Evolutionary conservation across 1,140 invertebrate genomes (phyloP).

Genomic region (Dinothrombium tinctorium): DNA sequence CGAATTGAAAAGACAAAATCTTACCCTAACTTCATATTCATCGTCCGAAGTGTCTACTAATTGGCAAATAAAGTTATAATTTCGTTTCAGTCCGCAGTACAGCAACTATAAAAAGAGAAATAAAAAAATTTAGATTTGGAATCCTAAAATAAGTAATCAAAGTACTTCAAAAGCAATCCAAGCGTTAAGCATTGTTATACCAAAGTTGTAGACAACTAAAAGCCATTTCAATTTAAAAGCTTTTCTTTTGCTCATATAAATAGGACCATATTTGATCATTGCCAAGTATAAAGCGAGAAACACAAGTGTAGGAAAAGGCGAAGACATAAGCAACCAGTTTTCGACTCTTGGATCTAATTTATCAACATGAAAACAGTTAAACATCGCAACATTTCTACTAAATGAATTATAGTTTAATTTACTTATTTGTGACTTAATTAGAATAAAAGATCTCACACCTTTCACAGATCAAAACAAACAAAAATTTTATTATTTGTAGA

Average conservation of each 20-base stretch:
- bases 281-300: no score
- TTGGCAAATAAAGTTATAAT: constrained; percentile 72
- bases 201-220: constrained; percentile 25
- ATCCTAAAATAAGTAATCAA: not conserved
- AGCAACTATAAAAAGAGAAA: constrained; percentile 32
- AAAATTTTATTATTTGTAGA: no score
- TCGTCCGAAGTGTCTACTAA: constrained; percentile 53
- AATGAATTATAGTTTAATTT: no score
- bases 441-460: no score
- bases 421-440: no score
- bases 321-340: no score
- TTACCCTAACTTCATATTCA: constrained; percentile 59
- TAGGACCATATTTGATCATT: not conserved
- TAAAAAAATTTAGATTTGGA: not conserved
- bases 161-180: constrained; percentile 21
- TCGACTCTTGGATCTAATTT: no score
- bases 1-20: no score
- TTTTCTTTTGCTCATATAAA: constrained; percentile 14
- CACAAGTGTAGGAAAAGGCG: no score
- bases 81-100: constrained; percentile 41
- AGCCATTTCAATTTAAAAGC: constrained; percentile 20
- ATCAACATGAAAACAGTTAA: no score
- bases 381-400: no score
- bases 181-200: constrained; percentile 22
- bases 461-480: no score